phyloP scores from a whole-genome alignment of 2,113 vertebrate species.

The Cnemophilus loriae region DNA sequence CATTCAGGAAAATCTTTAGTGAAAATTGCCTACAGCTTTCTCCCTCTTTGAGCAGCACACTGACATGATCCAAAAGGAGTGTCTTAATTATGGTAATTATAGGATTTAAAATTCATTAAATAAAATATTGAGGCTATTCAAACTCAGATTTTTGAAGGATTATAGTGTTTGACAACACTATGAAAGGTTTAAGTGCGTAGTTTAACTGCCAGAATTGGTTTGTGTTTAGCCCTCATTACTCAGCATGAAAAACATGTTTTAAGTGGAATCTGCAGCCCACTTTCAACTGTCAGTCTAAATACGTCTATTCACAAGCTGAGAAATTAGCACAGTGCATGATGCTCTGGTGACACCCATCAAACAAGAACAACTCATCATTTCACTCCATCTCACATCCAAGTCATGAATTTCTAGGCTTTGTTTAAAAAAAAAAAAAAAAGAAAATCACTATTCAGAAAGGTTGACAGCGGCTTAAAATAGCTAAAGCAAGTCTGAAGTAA shows the following conservation, averaged over 20 bases:
- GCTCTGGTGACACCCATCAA: constrained; percentile 58
- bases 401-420: not conserved
- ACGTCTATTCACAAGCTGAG: constrained; percentile 47
- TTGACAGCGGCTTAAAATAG: not conserved
- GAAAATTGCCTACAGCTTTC: constrained; percentile 38
- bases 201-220: constrained; percentile 70
- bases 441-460: not conserved
- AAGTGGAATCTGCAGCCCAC: constrained; percentile 65
- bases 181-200: constrained; percentile 67
- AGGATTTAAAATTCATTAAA: constrained; percentile 57
- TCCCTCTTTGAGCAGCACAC: not conserved
- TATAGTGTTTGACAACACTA: constrained; percentile 69
- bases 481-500: not conserved
- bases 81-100: constrained; percentile 60
- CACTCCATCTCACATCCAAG: not conserved
- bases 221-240: constrained; percentile 67
- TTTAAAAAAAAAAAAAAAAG: not conserved
- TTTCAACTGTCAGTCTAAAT: constrained; percentile 70
- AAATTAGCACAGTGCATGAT: constrained; percentile 43
- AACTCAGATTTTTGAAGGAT: constrained; percentile 52
- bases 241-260: constrained; percentile 61
- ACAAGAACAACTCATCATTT: not conserved
- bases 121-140: constrained; percentile 58
- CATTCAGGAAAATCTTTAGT: constrained; percentile 19
- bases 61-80: constrained; percentile 59